These are phyloP conservation scores for Erythrocercus mccallii DNA, from an alignment of 2,113 vertebrate species.

Conservation along the genomic window DNA sequence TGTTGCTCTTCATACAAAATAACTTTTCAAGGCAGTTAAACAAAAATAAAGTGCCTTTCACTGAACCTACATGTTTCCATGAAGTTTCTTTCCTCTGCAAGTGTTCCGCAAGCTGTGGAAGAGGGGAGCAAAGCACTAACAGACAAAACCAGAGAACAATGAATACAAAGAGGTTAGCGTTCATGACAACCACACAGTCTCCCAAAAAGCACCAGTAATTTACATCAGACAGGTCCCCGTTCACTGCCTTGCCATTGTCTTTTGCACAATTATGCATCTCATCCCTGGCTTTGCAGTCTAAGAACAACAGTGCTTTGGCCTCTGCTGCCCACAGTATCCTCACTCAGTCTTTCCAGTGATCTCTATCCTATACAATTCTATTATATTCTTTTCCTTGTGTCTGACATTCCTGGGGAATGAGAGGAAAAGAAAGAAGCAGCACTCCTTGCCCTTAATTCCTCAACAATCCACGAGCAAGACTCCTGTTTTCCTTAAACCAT, in stretches of 20 bases:
- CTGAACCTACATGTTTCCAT: background rate
- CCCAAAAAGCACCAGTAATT: background rate
- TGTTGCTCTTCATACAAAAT: background rate
- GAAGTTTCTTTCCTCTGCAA: background rate
- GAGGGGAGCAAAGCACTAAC: background rate
- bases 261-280: background rate
- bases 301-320: background rate
- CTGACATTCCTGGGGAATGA: background rate
- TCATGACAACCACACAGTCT: background rate
- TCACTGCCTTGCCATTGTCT: background rate
- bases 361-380: background rate
- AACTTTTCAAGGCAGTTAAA: background rate
- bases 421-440: background rate
- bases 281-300: background rate
- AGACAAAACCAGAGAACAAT: background rate
- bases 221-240: background rate
- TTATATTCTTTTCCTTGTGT: background rate
- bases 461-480: background rate
- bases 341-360: background rate
- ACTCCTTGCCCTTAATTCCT: background rate
- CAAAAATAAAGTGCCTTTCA: background rate
- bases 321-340: background rate
- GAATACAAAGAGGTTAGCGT: background rate
- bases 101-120: background rate
- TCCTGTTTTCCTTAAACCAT: background rate